Conservation (phyloP, 2,888 invertebrate species). For the Heliconius cydno region DNA sequence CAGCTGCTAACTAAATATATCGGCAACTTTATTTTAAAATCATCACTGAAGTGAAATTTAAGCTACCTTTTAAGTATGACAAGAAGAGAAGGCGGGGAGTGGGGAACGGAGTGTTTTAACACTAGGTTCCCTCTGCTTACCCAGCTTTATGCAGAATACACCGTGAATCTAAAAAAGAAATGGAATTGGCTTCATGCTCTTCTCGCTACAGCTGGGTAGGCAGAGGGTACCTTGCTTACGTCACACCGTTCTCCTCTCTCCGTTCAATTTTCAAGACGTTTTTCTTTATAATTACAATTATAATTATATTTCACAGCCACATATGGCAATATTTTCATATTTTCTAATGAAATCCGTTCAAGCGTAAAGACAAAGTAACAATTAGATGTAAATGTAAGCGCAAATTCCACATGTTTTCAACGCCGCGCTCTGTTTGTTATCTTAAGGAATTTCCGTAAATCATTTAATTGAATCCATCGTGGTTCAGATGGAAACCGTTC, state of each 20-base stretch:
- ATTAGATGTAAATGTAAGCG: slow-evolving; percentile 40
- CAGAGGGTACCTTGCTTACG: too few species aligned
- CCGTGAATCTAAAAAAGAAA: too few species aligned
- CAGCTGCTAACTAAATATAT: slow-evolving; percentile 16
- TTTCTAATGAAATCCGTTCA: slow-evolving; percentile 10
- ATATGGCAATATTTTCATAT: slow-evolving; percentile 4
- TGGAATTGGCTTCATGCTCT: too few species aligned
- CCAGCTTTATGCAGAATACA: too few species aligned
- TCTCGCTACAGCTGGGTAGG: too few species aligned
- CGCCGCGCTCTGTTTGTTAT: slow-evolving; percentile 43
- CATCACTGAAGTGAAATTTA: background rate
- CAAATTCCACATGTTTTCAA: slow-evolving; percentile 37
- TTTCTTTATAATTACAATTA: too few species aligned
- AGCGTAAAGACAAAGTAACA: slow-evolving; percentile 17
- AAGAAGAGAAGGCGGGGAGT: too few species aligned
- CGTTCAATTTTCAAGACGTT: too few species aligned
- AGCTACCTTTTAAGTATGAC: background rate
- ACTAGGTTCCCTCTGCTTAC: too few species aligned
- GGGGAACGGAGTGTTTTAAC: too few species aligned
- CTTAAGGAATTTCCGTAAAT: slow-evolving; percentile 34
- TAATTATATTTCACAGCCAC: background rate
- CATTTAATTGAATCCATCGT: slow-evolving; percentile 28
- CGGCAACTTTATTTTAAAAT: background rate
- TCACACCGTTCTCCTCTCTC: background rate
- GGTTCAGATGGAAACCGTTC: background rate